Base-by-base conservation (phyloP, 2,113 vertebrate species). In the Chlamydotis undulata region DNA sequence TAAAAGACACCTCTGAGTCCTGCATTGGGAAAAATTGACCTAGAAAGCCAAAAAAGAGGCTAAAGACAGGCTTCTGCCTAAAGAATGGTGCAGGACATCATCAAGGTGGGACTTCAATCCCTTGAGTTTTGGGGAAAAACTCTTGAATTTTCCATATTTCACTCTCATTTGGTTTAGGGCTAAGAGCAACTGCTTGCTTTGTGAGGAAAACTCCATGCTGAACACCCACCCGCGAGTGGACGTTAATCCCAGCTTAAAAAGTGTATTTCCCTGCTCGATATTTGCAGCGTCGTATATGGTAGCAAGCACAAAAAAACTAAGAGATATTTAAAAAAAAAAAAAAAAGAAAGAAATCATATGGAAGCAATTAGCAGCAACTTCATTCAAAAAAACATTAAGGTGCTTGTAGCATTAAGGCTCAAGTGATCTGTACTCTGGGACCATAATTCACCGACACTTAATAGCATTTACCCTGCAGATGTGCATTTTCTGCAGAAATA, bases 361-460 rank as follows among this genome's bases (percentile, higher is more conserved):
- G 98, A 98, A 98, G 83, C 97, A 98, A 98, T 98, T 98, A 98
- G 87, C 75, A 95, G 87, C 93, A 92, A 71, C 94, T 98, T 97
- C 97, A 97, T 98, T 98, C 97, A 97, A 91, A 93, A 98, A 97
- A 97, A 93, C 93, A 97, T 97, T 96, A 97, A 96, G 97, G 97
- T 97, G 96, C 96, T 98, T 97, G 97, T 96, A 98, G 97, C 96
- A 96, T 95, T 97, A 96, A 95, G 96, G 95, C 96, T 97, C 80
- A 96, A 98, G 97, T 97, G 98, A 97, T 97, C 91, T 59, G 80
- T 95, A 93, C 96, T 81, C 96, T 55, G 97, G 96, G 97, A 91
- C 96, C 96, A 97, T 98, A 98, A 98, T 97, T 98, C 97, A 98
- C 90, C 12, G 91, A 92, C 98, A 97, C 96, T 98, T 95, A 96